Percentiles rank a stretch among this genome's conserved stretches.
phyloP scores from a whole-genome alignment of 1,140 invertebrate genomes.

The Paracyclopina nana region DNA sequence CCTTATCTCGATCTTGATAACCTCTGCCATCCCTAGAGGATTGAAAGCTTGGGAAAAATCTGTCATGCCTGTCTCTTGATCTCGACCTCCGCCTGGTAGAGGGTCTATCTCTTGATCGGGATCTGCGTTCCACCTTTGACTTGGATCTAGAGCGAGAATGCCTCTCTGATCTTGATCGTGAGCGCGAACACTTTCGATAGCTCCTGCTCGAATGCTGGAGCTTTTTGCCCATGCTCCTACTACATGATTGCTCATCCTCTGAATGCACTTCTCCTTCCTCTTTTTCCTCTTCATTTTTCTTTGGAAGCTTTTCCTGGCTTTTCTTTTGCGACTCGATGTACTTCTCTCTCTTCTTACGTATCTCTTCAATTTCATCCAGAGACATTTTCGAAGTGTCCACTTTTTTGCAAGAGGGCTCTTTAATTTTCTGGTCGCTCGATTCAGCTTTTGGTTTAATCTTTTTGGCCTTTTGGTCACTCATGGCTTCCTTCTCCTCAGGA shows the following conservation, averaged over 20 bases:
- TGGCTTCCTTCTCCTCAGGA: background rate
- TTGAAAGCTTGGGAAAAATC: background rate
- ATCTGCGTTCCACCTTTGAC: too few relatives aligned
- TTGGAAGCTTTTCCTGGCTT: background rate
- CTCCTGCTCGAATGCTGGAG: background rate
- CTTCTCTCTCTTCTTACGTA: background rate
- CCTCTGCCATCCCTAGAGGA: background rate
- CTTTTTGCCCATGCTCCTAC: background rate
- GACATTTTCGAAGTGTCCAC: background rate
- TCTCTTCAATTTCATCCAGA: conserved; percentile 11
- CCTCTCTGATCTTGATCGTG: background rate
- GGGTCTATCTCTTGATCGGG: background rate
- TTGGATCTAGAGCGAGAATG: background rate
- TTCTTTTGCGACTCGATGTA: too few relatives aligned
- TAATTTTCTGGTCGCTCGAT: too few relatives aligned
- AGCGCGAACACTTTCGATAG: background rate
- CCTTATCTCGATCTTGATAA: background rate
- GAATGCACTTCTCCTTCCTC: background rate
- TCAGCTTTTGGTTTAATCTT: too few relatives aligned
- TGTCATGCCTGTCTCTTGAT: background rate
- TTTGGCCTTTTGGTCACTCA: too few relatives aligned
- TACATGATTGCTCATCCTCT: background rate
- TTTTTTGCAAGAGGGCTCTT: too few relatives aligned
- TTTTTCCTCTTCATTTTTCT: conserved; percentile 8
- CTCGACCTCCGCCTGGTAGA: background rate